phyloP scores from a whole-genome alignment of 2,888 invertebrate genomes.

The Diarsia rubi region DNA sequence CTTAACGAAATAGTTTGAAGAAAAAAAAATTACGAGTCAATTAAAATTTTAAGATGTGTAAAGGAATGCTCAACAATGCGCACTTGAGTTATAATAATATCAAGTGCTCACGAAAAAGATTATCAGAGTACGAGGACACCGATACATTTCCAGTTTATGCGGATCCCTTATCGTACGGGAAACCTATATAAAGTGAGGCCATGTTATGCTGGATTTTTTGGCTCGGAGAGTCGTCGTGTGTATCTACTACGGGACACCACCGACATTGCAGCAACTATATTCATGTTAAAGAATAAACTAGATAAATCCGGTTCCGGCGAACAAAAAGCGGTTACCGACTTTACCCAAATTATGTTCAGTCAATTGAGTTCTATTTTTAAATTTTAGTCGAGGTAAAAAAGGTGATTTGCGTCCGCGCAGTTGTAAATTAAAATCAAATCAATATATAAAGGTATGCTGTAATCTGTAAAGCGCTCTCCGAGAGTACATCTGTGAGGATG shows the following conservation, averaged over 20 bases:
- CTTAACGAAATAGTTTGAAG: neutral
- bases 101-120: constrained; percentile 14
- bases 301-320: constrained; percentile 42
- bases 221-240: too few relatives aligned
- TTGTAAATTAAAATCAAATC: constrained; percentile 16
- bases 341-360: constrained; percentile 18
- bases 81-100: neutral
- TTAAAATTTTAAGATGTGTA: neutral
- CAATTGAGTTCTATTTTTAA: constrained; percentile 41
- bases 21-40: neutral
- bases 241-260: constrained; percentile 45
- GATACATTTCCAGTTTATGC: too few relatives aligned
- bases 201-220: too few relatives aligned
- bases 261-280: constrained; percentile 9
- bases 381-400: neutral
- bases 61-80: neutral
- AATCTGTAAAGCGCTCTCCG: too few relatives aligned
- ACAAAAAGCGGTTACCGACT: constrained; percentile 34
- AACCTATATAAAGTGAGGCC: too few relatives aligned
- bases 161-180: too few relatives aligned
- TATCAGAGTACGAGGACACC: neutral
- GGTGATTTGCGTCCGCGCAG: constrained; percentile 5
- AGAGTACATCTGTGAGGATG: too few relatives aligned
- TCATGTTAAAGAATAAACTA: neutral
- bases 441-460: neutral